Percentiles rank a stretch among this genome's conserved stretches.
These are phyloP conservation scores for Pseudomyrmex gracilis DNA, from an alignment of 1,140 invertebrate genomes.

Conservation along the genomic window DNA sequence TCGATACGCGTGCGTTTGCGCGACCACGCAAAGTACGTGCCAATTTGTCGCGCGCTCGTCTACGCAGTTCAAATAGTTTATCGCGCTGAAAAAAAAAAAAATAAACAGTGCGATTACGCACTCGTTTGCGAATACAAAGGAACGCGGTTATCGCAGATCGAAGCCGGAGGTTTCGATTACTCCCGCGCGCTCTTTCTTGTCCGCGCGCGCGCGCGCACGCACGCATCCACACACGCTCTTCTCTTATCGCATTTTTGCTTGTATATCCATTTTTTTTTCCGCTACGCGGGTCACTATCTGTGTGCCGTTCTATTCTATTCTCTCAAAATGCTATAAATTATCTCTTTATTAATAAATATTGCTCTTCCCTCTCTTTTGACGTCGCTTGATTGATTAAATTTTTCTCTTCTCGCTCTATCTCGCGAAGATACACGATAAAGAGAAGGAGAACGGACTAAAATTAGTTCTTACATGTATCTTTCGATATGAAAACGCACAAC, in stretches of 20 bases:
- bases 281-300: conserved; percentile 12
- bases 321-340: conserved; percentile 21
- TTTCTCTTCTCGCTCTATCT: conserved; percentile 11
- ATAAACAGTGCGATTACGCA: conserved; percentile 29
- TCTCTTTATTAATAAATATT: conserved; percentile 53
- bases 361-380: background rate
- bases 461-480: conserved; percentile 2
- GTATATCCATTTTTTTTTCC: conserved; percentile 43
- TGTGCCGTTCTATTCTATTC: background rate
- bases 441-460: conserved; percentile 11
- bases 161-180: conserved; percentile 51
- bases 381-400: conserved; percentile 30
- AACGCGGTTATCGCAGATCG: conserved; percentile 50
- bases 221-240: too few species aligned
- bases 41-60: conserved; percentile 51
- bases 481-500: background rate
- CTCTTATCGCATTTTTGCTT: conserved; percentile 46
- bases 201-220: background rate
- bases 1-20: background rate
- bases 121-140: conserved; percentile 56
- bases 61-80: conserved; percentile 63
- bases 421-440: background rate
- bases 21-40: conserved; percentile 1
- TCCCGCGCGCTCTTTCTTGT: background rate
- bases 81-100: conserved; percentile 44